Base-by-base conservation (phyloP, 1,140 invertebrate species). In the Antheraea pernyi region DNA sequence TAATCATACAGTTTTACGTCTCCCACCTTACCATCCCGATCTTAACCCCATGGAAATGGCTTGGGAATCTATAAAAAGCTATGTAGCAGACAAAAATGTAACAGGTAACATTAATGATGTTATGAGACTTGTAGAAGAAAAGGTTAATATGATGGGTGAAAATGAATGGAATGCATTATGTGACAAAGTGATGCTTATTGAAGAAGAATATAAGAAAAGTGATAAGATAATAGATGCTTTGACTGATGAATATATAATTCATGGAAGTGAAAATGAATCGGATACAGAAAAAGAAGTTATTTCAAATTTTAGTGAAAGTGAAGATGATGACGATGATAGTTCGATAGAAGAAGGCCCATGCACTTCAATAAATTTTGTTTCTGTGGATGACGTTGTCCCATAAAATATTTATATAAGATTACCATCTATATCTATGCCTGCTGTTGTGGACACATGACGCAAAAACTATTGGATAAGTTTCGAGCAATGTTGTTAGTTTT, bases 191-290 rank as follows among this genome's bases (percentile, higher is more conserved):
- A 70, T 9, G 19, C 9, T 18, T 13, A 70, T 70, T 11, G 68
- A 70, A 19, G 68, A 65, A 19, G 68, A 70, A 59, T 70, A 70
- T 36, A 65, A 22, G 39, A 65, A 70, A 42, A 70, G 42, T 22
- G 62, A 70, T 36, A 8, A 37, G 19, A 36, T 65, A 16, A 65
- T 65, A 4, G 68, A 70, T 22, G 11, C 9, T 7, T 59, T 70
- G 36, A 65, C 68, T 8, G 48, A 70, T 36, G 46, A 70, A 37
- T 65, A 63, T 9, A 39, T 59, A 3, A 37, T 36, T n/a, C 6
- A 36, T 36, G 61, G 9, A 7, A 36, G 22, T 36, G 61, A 63
- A 10, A 63, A 63, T 63, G 61, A 63, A 63, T 63, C 61, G 22
- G 22, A 30, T 30, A 30, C 22, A 30, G 22, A 30, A 30, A 30